A percentile compares a stretch with the other conserved stretches of the same genome.
phyloP scores from a whole-genome alignment of 2,113 vertebrate species.

The Fregetta grallaria region DNA sequence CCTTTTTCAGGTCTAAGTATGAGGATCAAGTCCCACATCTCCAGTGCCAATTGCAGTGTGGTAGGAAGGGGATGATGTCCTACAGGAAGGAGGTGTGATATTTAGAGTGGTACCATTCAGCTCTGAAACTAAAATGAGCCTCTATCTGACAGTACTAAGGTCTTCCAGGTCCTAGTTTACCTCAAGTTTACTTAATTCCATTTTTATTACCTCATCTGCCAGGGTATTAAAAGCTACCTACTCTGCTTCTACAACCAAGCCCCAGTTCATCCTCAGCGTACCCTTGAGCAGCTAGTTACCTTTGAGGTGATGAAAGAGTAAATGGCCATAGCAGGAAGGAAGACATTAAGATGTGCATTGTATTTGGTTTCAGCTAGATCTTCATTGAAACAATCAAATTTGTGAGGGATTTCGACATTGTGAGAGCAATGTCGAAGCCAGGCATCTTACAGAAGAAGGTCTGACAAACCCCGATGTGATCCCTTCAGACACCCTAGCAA shows the following conservation, averaged over 20 bases:
- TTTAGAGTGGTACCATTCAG: background rate
- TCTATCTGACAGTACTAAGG: background rate
- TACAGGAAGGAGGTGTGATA: background rate
- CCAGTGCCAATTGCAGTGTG: background rate
- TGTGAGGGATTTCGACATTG: background rate
- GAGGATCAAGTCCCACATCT: background rate
- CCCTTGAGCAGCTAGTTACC: background rate
- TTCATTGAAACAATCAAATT: background rate
- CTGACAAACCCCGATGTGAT: background rate
- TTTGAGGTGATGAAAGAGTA: background rate
- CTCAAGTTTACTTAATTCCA: background rate
- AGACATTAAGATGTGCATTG: background rate
- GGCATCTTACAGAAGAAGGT: background rate
- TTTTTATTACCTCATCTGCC: background rate
- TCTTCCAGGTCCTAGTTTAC: background rate
- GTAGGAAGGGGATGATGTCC: background rate
- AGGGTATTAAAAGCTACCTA: background rate
- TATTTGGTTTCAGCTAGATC: background rate
- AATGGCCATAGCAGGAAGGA: background rate
- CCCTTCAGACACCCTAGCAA: background rate
- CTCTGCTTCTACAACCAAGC: background rate
- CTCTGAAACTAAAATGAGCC: background rate
- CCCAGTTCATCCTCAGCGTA: background rate
- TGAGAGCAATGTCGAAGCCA: background rate
- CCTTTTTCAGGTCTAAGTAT: background rate